Conservation (phyloP, 2,113 vertebrate genomes). For the Triplophysa tibetana region DNA sequence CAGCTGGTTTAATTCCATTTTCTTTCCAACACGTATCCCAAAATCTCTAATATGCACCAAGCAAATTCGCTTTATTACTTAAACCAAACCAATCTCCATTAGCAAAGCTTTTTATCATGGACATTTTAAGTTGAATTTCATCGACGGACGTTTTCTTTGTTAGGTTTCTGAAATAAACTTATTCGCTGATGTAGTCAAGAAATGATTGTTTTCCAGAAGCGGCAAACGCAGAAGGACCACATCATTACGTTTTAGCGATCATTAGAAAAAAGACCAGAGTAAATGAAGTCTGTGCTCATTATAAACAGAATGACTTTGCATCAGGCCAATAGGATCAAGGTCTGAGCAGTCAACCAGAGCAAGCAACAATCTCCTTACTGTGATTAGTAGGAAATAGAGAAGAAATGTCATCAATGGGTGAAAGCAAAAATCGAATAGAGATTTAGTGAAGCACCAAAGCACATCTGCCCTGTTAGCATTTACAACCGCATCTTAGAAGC, state of each 20-base stretch:
- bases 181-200: neutral
- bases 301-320: conserved; percentile 19
- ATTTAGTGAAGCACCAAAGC: conserved; percentile 34
- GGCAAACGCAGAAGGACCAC: neutral
- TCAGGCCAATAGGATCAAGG: conserved; percentile 32
- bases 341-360: conserved; percentile 15
- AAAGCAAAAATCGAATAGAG: conserved; percentile 35
- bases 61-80: neutral
- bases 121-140: neutral
- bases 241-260: neutral
- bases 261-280: conserved; percentile 21
- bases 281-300: conserved; percentile 33
- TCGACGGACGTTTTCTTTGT: neutral
- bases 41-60: conserved; percentile 4
- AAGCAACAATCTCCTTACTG: conserved; percentile 26
- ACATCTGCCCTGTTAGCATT: conserved; percentile 6
- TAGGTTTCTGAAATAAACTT: conserved; percentile 21
- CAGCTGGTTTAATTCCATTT: conserved; percentile 27
- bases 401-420: conserved; percentile 39
- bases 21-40: neutral
- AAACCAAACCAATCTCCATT: neutral
- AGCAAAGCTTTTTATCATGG: neutral
- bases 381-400: conserved; percentile 43
- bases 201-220: neutral
- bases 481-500: neutral